A percentile compares a stretch with the other conserved stretches of the same genome.
Evolutionary conservation across 2,113 vertebrate species (phyloP).

Genomic region (Ginglymostoma cirratum): DNA sequence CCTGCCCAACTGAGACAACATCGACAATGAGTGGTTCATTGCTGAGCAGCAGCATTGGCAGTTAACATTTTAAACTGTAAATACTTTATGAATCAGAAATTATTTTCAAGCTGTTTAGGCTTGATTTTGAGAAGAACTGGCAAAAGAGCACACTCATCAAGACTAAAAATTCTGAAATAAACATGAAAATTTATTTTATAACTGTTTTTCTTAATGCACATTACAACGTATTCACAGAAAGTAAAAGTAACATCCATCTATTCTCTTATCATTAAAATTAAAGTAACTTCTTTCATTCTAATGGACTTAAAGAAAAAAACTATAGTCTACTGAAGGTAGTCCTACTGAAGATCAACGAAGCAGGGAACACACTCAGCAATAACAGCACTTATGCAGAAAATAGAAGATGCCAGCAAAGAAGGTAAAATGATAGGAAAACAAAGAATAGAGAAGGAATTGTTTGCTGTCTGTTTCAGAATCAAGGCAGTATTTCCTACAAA

Average conservation of each 20-base stretch:
- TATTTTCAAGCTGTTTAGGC: background rate
- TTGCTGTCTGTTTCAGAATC: constrained; percentile 29
- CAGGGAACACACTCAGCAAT: constrained; percentile 15
- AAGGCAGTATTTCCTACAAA: background rate
- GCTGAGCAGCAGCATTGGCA: background rate
- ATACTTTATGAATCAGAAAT: background rate
- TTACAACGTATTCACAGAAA: background rate
- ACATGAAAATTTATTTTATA: background rate
- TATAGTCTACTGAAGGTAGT: background rate
- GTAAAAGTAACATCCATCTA: constrained; percentile 23
- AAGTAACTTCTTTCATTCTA: constrained; percentile 41
- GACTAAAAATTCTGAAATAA: background rate
- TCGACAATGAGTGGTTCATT: background rate
- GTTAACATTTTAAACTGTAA: background rate
- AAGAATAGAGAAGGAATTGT: constrained; percentile 39
- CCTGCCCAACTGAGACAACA: background rate
- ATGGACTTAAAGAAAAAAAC: background rate
- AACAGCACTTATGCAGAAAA: constrained; percentile 34
- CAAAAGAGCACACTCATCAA: background rate
- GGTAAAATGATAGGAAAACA: constrained; percentile 22
- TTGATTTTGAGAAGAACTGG: background rate
- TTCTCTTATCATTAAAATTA: constrained; percentile 44
- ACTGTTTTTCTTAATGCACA: background rate
- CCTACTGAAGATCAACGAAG: constrained; percentile 37
- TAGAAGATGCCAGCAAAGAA: background rate